These are phyloP conservation scores for Asobara japonica DNA, from an alignment of 1,140 invertebrate genomes.

Conservation along the genomic window DNA sequence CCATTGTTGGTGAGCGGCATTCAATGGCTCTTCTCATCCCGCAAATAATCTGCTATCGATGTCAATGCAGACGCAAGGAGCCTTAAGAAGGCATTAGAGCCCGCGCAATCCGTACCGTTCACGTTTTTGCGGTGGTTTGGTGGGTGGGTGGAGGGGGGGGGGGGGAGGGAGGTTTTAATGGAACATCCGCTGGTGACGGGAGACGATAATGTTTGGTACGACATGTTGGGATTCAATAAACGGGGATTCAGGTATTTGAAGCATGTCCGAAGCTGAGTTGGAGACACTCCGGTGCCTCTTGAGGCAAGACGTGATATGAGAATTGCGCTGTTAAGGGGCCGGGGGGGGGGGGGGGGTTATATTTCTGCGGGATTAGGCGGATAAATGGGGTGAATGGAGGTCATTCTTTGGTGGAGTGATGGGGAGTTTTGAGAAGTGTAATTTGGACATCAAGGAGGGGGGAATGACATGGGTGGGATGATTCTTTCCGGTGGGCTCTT, in stretches of 20 bases:
- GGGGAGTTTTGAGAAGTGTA: not conserved
- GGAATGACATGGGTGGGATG: no score
- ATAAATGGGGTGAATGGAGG: not conserved
- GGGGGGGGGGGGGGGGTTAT: not conserved
- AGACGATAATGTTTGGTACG: conserved; percentile 17
- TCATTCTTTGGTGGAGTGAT: not conserved
- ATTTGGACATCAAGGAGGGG: no score
- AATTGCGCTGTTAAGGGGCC: not conserved
- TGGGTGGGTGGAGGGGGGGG: not conserved
- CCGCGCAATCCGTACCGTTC: not conserved
- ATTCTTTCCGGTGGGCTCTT: no score
- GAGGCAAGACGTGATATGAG: not conserved
- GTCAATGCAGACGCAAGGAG: conserved; percentile 24
- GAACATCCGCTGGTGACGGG: conserved; percentile 32
- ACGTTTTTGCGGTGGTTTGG: not conserved
- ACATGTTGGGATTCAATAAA: not conserved
- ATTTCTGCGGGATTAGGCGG: not conserved
- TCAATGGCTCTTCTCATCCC: conserved; percentile 18
- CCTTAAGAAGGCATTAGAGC: conserved; percentile 33
- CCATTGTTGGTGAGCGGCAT: not conserved
- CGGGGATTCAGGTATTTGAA: not conserved
- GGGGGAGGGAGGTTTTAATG: conserved; percentile 28
- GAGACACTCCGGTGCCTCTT: not conserved
- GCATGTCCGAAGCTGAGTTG: not conserved
- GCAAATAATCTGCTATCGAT: conserved; percentile 36